Conservation (phyloP, 2,888 invertebrate genomes). For the Ennomos erosarius region DNA sequence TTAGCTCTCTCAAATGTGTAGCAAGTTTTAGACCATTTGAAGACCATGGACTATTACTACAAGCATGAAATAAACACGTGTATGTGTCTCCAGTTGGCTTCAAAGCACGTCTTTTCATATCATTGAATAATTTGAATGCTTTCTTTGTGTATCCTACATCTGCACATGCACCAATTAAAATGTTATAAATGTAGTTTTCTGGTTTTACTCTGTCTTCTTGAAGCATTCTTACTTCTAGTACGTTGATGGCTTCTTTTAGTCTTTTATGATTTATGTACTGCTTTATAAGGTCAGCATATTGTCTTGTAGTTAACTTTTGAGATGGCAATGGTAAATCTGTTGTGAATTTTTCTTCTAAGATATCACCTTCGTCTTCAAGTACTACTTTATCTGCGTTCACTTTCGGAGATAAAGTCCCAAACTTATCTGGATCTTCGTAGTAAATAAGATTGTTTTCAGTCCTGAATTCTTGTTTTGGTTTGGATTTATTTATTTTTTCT, state of each 20-base stretch:
- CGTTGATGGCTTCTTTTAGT: slow-evolving; percentile 90
- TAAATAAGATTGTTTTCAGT: slow-evolving; percentile 65
- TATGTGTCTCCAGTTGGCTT: slow-evolving; percentile 90
- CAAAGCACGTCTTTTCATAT: slow-evolving; percentile 91
- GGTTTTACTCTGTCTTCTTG: slow-evolving; percentile 92
- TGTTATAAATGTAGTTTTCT: slow-evolving; percentile 91
- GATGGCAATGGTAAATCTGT: slow-evolving; percentile 77
- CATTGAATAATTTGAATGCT: slow-evolving; percentile 92
- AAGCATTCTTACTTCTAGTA: slow-evolving; percentile 91
- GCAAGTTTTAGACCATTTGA: slow-evolving; percentile 89
- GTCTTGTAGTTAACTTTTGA: slow-evolving; percentile 84
- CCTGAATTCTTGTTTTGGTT: slow-evolving; percentile 48
- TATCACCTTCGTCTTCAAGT: slow-evolving; percentile 83
- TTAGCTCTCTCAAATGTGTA: slow-evolving; percentile 86
- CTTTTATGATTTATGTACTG: slow-evolving; percentile 86
- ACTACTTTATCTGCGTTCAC: slow-evolving; percentile 49
- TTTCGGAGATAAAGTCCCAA: slow-evolving; percentile 77
- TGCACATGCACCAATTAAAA: slow-evolving; percentile 94
- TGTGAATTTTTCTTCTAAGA: slow-evolving; percentile 85
- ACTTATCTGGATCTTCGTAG: slow-evolving; percentile 84
- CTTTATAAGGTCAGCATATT: slow-evolving; percentile 91
- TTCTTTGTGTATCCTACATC: slow-evolving; percentile 93
- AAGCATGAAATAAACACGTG: slow-evolving; percentile 95
- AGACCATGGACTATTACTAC: slow-evolving; percentile 91
- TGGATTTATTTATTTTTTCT: slow-evolving; percentile 46